Percentiles rank a stretch among this genome's conserved stretches.
Conservation (phyloP, 2,888 invertebrate species). For the Eutolmus rufibarbis region DNA sequence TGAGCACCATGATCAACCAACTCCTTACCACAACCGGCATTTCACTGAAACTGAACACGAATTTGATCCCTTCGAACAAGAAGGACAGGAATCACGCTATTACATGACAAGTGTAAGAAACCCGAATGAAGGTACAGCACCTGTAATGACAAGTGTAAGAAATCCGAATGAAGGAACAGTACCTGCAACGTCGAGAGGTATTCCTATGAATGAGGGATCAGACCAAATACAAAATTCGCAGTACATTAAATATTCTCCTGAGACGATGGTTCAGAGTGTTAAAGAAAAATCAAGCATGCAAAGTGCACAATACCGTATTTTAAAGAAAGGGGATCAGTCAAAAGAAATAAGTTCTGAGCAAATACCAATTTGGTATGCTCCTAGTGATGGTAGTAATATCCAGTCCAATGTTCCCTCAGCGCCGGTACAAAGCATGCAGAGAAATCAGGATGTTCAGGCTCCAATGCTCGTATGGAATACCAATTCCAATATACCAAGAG, state of each 20-base stretch:
- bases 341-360: neutral
- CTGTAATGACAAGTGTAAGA: neutral
- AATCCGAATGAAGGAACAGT: neutral
- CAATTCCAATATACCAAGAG: neutral
- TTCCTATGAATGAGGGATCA: neutral
- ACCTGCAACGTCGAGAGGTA: neutral
- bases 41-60: neutral
- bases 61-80: conserved; percentile 7
- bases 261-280: neutral
- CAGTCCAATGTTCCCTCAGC: neutral
- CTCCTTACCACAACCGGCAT: neutral
- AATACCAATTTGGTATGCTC: neutral
- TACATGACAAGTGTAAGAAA: neutral
- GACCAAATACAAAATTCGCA: neutral
- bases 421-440: neutral
- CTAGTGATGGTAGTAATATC: neutral
- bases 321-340: neutral
- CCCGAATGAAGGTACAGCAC: neutral
- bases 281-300: neutral
- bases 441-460: neutral
- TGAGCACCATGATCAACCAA: neutral
- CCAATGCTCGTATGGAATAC: neutral
- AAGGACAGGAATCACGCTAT: neutral
- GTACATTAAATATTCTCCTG: neutral
- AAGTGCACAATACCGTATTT: neutral